A percentile compares a stretch with the other conserved stretches of the same genome.
These are phyloP conservation scores for Perdita meconis DNA, from an alignment of 2,888 invertebrate genomes.

Conservation along the genomic window DNA sequence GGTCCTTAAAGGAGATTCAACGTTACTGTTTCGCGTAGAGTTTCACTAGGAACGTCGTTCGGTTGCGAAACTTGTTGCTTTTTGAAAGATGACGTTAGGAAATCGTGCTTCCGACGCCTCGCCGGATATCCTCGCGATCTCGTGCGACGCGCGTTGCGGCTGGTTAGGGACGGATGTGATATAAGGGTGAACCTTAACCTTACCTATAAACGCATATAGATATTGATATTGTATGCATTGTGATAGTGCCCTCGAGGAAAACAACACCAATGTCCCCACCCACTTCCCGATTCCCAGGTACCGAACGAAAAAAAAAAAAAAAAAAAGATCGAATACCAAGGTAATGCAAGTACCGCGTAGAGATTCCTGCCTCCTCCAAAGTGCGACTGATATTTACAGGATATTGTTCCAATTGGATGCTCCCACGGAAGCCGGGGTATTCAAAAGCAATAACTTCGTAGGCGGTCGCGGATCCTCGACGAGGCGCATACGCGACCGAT, in stretches of 20 bases:
- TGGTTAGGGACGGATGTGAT: conserved; percentile 69
- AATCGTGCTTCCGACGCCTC: conserved; percentile 2
- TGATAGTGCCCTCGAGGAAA: conserved; percentile 74
- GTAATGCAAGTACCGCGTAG: conserved; percentile 19
- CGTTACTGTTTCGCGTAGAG: not conserved
- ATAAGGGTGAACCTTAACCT: conserved; percentile 67
- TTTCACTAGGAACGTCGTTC: not conserved
- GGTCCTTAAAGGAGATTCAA: not conserved
- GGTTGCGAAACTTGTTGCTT: not conserved
- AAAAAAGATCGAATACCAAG: too few species aligned
- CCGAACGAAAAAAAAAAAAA: conserved; percentile 1
- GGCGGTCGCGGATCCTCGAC: conserved; percentile 62
- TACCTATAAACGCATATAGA: conserved; percentile 66
- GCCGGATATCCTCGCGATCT: conserved; percentile 16
- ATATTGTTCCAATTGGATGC: conserved; percentile 83
- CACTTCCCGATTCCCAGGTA: not conserved
- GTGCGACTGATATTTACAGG: conserved; percentile 84
- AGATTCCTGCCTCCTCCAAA: conserved; percentile 51
- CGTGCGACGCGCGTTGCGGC: conserved; percentile 41
- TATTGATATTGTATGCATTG: conserved; percentile 75
- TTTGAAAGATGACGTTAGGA: not conserved
- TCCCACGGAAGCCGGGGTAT: conserved; percentile 83
- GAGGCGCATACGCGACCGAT: conserved; percentile 62
- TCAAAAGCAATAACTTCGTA: conserved; percentile 84
- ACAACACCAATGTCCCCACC: conserved; percentile 36